Evolutionary conservation across 35 echinoderm and acorn worm genomes (phyloP), one percentile per base, ranked within the genome.

Genomic region (Holothuria glaberrima): DNA sequence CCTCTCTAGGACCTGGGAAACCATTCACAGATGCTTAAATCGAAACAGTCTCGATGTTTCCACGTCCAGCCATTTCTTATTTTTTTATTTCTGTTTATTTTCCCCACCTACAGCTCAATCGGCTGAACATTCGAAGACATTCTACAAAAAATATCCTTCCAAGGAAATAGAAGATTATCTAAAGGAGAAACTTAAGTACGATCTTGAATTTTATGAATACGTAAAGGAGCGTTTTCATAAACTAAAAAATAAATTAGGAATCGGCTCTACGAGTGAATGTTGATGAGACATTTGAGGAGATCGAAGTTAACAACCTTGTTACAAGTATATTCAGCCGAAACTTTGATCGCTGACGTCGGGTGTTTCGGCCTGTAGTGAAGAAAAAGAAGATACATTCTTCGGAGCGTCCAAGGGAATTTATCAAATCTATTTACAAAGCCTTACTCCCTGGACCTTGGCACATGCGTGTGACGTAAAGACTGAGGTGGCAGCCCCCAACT

Each of bases 151-250:
- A 56, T 46, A 86, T 22, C 91, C 91, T 0, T 72, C 52, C 4
- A 35, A 74, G 16, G 56, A 88, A 71, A 80, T 86, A 78, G 91
- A 77, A 74, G 58, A 76, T 38, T 63, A 88, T 59, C 32, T 92
- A 41, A 92, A 88, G 38, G 85, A 92, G 19, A 75, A 86, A 63
- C 70, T 92, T n/a, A 92, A 92, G 68, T 79, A 88, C 46, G 91
- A 92, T 56, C 72, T 88, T 0, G 91, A 92, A 68, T 92, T 92
- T 66, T 92, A 92, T 25, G 57, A 92, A 20, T 92, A 92, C 41
- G 91, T 80, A 30, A 87, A 88, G 48, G 91, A 87, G 26, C 62
- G 85, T n/a, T 92, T 92, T 54, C 91, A 92, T 64, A 88, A 68
- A 60, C 61, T 92, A 20, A 92, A 92, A 82, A 26, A 27, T 28